These are phyloP conservation scores for Phyllotreta cruciferae DNA, from an alignment of 2,888 invertebrate genomes.

Conservation along the genomic window DNA sequence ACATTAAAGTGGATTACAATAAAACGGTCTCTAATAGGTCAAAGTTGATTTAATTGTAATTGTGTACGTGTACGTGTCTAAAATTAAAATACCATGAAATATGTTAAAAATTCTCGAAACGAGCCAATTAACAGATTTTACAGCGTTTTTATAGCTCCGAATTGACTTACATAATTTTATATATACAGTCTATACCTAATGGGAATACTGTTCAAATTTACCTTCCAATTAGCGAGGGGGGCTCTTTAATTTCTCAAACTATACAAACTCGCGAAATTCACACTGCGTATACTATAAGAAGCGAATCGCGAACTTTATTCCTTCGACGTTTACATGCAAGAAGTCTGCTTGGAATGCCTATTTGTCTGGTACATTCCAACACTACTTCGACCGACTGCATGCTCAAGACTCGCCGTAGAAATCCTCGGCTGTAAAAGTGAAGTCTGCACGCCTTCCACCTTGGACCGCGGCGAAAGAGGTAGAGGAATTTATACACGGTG, in stretches of 20 bases:
- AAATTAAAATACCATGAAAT: no score
- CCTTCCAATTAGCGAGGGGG: not conserved
- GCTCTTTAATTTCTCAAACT: not conserved
- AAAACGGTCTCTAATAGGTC: no score
- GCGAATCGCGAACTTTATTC: not conserved
- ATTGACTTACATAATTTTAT: no score
- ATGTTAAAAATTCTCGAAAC: no score
- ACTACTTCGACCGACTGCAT: slow-evolving; percentile 39
- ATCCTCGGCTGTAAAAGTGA: slow-evolving; percentile 33
- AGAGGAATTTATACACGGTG: slow-evolving; percentile 34
- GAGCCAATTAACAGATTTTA: no score
- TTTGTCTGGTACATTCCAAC: slow-evolving; percentile 34
- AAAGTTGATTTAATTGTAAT: no score
- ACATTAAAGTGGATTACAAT: no score
- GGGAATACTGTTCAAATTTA: slow-evolving; percentile 6
- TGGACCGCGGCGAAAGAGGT: slow-evolving; percentile 31
- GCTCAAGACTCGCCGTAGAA: slow-evolving; percentile 19
- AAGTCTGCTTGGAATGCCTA: slow-evolving; percentile 40
- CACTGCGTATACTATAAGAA: not conserved
- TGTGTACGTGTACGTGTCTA: no score
- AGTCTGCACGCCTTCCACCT: slow-evolving; percentile 35
- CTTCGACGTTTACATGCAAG: slow-evolving; percentile 9
- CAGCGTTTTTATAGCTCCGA: no score
- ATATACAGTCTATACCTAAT: no score
- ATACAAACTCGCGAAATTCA: slow-evolving; percentile 4